phyloP scores from a whole-genome alignment of 2,113 vertebrate species.

The Amphiprion percula region DNA sequence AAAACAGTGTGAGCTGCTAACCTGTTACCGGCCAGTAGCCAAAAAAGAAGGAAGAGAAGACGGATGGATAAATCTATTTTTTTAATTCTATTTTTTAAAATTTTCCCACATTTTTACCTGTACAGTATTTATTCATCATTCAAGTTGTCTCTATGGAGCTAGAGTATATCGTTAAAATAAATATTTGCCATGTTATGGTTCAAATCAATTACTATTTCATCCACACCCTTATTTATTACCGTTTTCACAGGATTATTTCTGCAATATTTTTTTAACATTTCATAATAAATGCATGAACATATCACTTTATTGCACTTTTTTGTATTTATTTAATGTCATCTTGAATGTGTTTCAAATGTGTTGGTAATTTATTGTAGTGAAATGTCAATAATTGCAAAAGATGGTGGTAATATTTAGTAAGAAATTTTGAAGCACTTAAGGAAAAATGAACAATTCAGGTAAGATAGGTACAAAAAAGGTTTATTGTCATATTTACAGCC shows the following conservation, averaged over 20 bases:
- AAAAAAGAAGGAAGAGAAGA: background rate
- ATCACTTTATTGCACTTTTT: background rate
- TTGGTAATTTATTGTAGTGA: background rate
- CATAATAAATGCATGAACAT: conserved; percentile 49
- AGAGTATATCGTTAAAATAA: background rate
- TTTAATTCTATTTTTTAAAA: background rate
- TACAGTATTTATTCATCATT: conserved; percentile 77
- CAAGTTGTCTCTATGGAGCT: background rate
- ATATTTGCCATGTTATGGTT: background rate
- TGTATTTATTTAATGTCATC: background rate
- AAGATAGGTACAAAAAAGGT: conserved; percentile 64
- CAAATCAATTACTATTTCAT: background rate
- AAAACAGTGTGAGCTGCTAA: background rate
- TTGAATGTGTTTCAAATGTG: background rate
- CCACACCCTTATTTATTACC: conserved; percentile 10
- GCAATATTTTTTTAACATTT: conserved; percentile 1
- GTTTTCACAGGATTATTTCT: background rate
- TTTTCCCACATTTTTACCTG: conserved; percentile 24
- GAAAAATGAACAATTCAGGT: conserved; percentile 2
- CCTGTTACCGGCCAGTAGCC: background rate
- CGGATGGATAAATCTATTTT: background rate
- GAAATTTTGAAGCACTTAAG: background rate
- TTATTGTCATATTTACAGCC: conserved; percentile 81
- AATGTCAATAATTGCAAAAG: background rate
- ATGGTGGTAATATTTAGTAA: background rate